Base-by-base conservation (phyloP, 1,140 invertebrate species). In the Drosophila serrata region DNA sequence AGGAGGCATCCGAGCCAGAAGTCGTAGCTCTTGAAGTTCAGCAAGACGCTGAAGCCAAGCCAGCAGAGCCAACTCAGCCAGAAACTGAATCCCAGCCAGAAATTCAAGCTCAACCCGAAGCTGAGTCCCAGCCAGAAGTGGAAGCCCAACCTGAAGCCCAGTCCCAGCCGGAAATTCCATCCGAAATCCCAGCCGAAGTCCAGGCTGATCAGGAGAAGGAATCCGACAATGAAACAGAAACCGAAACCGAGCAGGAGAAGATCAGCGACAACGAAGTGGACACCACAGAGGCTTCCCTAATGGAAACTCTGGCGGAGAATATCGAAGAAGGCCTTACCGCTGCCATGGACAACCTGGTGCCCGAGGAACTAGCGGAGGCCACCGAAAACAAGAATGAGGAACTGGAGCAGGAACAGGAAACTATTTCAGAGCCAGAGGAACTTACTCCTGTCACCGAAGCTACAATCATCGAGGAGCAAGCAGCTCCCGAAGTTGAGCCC, bases 271-370 rank as follows among this genome's bases (percentile, higher is more conserved):
- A 59, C 12, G 84, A 76, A 46, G 63, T 80, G 45, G 80, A 88
- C 29, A 60, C 77, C 73, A 88, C 84, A 4, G 84, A 88, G 46
- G 59, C 77, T n/a, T 65, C 85, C 4, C 22, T 85, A 15, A 51
- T 81, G 43, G 61, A 82, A 24, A 46, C 74, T n/a, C 65, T 88
- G 29, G 73, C 51, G 3, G 65, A 72, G 15, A 65, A 69, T 65
- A 72, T 90, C 6, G 84, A 88, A 19, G 67, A 90, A 29, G 85
- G 84, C 3, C 80, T 87, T 3, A 84, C 61, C 11, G 84, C 76
- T 0, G 84, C 77, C 37, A 80, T 77, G 61, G 76, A 72, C 27
- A 67, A 84, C n/a, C 43, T 88, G 17, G 29, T 74, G 63, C 84
- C 84, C 17, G 67, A 82, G 13, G 81, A 77, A 46, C 8, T 65